phyloP scores from a whole-genome alignment of 1,140 invertebrate genomes.

The Globodera rostochiensis region DNA sequence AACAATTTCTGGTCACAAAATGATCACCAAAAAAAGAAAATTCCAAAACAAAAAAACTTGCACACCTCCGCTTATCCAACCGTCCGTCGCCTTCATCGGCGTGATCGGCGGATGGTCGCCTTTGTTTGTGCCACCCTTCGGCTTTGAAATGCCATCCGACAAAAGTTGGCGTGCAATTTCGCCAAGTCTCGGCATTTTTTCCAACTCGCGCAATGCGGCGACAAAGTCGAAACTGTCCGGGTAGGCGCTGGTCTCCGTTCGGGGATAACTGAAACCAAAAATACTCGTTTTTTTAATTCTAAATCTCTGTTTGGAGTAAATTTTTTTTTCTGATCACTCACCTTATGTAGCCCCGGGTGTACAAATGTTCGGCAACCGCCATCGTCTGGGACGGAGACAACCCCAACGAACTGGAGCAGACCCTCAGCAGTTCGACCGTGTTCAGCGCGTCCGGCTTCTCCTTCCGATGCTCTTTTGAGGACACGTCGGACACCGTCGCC shows the following conservation, averaged over 20 bases:
- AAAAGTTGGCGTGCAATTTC: constrained; percentile 43
- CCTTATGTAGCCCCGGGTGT: constrained; percentile 85
- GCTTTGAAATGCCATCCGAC: constrained; percentile 49
- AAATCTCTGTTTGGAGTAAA: background rate
- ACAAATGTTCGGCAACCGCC: constrained; percentile 67
- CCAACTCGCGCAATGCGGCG: constrained; percentile 48
- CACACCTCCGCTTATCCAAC: constrained; percentile 77
- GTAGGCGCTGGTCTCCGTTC: constrained; percentile 95
- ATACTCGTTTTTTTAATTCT: background rate
- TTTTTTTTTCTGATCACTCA: background rate
- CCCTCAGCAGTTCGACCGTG: constrained; percentile 83
- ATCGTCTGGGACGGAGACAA: constrained; percentile 72
- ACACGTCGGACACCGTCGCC: constrained; percentile 30
- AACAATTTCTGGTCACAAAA: background rate
- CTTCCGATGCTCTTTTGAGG: constrained; percentile 54
- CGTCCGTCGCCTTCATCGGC: constrained; percentile 77
- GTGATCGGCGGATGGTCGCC: constrained; percentile 99
- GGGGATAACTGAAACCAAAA: constrained; percentile 79
- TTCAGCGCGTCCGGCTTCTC: constrained; percentile 77
- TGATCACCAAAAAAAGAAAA: background rate
- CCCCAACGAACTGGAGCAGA: constrained; percentile 86
- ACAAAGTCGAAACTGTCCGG: constrained; percentile 87
- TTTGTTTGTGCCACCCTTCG: constrained; percentile 78
- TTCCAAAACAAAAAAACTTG: background rate
- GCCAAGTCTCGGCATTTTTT: constrained; percentile 46